Base-by-base conservation (phyloP, 2,797 vertebrate species). In the Rhyacichthys aspro region DNA sequence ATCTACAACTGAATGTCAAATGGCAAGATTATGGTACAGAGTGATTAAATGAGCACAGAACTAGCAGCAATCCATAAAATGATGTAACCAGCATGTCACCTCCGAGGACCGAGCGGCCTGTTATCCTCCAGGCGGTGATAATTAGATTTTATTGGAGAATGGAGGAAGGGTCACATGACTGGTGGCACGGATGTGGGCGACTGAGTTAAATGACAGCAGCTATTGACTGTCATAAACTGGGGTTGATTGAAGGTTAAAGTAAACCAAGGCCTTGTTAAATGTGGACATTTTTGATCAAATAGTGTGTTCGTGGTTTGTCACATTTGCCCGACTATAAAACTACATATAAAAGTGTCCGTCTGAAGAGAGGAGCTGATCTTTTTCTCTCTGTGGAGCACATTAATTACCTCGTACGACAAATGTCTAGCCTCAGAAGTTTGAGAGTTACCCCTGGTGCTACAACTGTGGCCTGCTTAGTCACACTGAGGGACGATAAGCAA, bases 1-100 rank as follows among this genome's bases (percentile, higher is more conserved):
- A 69, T 78, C 64, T 59, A 48, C 50, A 55, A 23, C 60, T 60
- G 54, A 63, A 74, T 76, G 44, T 84, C 77, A 81, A 80, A 87
- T 78, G 58, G 73, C 43, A 48, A 70, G 66, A 83, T 77, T 79
- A 76, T 66, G 57, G 66, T 54, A 61, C 39, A 41, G 32, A 55
- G 61, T 84, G 74, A 78, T 85, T 83, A 81, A 83, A 77, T 62
- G 61, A 63, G 42, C 15, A 16, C 17, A 7, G 66, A 72, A 74
- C 74, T 47, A 19, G 61, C 63, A 49, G 62, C 63, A 81, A 87
- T 88, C 87, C 60, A 82, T 88, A 77, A 81, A 70, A 59, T 73
- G 58, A 86, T 70, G 76, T 76, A 76, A 83, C 52, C 55, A 58
- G 17, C 8, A 17, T 78, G 74, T 84, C 77, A 79, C 79, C 78